Conservation (phyloP, 2,113 vertebrate genomes). For the Varanus salvator region DNA sequence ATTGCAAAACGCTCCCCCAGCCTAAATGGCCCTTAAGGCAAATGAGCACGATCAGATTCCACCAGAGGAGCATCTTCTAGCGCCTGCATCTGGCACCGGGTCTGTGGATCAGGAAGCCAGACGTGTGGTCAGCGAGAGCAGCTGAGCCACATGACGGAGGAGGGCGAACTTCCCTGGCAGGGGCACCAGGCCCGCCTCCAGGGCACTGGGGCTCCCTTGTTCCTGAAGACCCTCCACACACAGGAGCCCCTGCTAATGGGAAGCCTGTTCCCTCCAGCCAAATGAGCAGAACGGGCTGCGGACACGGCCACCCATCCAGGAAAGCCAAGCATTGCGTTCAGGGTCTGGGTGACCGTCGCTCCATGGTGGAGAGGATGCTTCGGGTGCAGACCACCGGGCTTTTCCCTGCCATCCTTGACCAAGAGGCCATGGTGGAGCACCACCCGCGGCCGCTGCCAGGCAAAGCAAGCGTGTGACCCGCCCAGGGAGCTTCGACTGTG, state of each 20-base stretch:
- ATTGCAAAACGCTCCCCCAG: no score
- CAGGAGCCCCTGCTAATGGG: background rate
- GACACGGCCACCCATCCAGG: no score
- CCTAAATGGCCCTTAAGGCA: background rate
- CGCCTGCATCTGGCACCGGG: background rate
- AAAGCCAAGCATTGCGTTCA: no score
- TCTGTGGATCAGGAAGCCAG: background rate
- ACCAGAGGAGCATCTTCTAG: background rate
- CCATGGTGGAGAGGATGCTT: no score
- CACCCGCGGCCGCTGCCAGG: no score
- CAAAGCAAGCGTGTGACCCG: no score
- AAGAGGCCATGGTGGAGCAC: background rate
- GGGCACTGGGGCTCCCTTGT: background rate
- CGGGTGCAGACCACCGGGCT: background rate
- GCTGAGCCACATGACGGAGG: background rate
- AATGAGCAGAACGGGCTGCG: no score
- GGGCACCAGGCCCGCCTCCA: no score
- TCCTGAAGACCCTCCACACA: background rate
- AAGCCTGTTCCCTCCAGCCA: background rate
- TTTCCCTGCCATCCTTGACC: no score
- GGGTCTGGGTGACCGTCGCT: background rate
- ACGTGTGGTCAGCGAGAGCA: background rate
- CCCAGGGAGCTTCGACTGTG: no score
- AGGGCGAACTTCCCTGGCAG: background rate
- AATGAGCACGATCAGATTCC: no score